Evolutionary conservation across 2,888 invertebrate genomes (phyloP), one percentile per base, ranked within the genome.

Genomic region (Phorcus lineatus): DNA sequence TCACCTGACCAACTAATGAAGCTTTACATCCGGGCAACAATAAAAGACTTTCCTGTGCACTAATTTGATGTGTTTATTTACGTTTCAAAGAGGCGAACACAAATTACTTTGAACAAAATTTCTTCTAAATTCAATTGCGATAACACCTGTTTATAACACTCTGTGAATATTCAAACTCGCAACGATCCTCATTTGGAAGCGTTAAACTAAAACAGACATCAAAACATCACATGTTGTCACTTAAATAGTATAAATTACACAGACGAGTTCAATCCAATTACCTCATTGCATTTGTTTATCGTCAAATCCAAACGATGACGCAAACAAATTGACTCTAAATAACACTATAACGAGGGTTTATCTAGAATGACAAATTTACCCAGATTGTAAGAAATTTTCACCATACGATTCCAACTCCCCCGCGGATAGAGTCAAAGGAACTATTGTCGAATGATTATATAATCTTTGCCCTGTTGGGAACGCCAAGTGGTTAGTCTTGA

Each of bases 291-390:
- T 16, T 70, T 70, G 70, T 70, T 70, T 70, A 70, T 70, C 70
- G 40, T 19, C 19, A 36, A n/a, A 31, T 36, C 36, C 40, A 70
- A 17, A 36, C 40, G 19, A 36, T 70, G 70, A 36, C 70, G 70
- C 40, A 70, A 70, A 70, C 70, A 70, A 70, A 40, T 70, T 70
- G 70, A n/a, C 40, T 19, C 70, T 70, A 70, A 70, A 70, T 70
- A 70, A 70, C 36, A 70, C 36, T 16, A n/a, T 70, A 70, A 70
- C 28, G 70, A 70, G 70, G 36, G 36, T 70, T 70, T 70, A 70
- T 70, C 70, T 36, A 70, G 19, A 28, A 11, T 36, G 70, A 36
- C 36, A n/a, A 19, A n/a, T n/a, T 70, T 40, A 36, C 31, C 40
- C 70, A 70, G 70, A 40, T 70, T 70, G 70, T 2, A 36, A 1